A percentile compares a stretch with the other conserved stretches of the same genome.
Evolutionary conservation across 1,140 invertebrate species (phyloP).

Genomic region (Macrobrachium rosenbergii): DNA sequence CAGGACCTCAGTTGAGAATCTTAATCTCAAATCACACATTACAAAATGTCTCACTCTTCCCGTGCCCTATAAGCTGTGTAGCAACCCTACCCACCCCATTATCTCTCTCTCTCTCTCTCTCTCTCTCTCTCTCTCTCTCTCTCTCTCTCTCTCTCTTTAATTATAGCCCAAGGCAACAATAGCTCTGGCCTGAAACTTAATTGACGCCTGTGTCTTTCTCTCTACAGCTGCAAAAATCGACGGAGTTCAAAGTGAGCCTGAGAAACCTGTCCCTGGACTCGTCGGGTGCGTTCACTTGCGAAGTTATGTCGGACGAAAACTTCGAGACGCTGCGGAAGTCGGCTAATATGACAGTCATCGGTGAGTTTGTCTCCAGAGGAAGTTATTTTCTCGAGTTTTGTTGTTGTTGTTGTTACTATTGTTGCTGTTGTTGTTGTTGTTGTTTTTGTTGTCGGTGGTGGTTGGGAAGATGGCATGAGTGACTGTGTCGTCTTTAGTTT

Average conservation of each 20-base stretch:
- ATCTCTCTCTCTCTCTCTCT: conserved; percentile 28
- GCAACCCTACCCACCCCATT: background rate
- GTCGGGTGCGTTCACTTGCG: conserved; percentile 60
- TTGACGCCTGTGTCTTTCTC: background rate
- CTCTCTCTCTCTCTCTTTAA: conserved; percentile 25
- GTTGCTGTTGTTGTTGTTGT: too few relatives aligned
- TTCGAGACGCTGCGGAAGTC: conserved; percentile 62
- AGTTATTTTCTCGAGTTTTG: background rate
- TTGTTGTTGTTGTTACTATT: too few relatives aligned
- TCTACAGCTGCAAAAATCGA: conserved; percentile 39
- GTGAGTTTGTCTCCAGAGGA: conserved; percentile 27
- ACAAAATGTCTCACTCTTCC: too few relatives aligned
- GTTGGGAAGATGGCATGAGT: too few relatives aligned
- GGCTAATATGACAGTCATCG: conserved; percentile 63
- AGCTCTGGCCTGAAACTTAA: too few relatives aligned
- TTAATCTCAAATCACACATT: too few relatives aligned
- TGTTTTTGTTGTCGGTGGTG: too few relatives aligned
- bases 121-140: conserved; percentile 31
- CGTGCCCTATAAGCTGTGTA: background rate
- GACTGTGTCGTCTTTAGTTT: too few relatives aligned
- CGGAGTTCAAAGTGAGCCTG: conserved; percentile 57
- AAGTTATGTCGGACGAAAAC: conserved; percentile 59
- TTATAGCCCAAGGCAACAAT: background rate
- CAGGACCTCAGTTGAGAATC: too few relatives aligned
- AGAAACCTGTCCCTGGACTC: conserved; percentile 38